Percentiles rank a stretch among this genome's conserved stretches.
Evolutionary conservation across 2,113 vertebrate species (phyloP).

Genomic region (Neogobius melanostomus): DNA sequence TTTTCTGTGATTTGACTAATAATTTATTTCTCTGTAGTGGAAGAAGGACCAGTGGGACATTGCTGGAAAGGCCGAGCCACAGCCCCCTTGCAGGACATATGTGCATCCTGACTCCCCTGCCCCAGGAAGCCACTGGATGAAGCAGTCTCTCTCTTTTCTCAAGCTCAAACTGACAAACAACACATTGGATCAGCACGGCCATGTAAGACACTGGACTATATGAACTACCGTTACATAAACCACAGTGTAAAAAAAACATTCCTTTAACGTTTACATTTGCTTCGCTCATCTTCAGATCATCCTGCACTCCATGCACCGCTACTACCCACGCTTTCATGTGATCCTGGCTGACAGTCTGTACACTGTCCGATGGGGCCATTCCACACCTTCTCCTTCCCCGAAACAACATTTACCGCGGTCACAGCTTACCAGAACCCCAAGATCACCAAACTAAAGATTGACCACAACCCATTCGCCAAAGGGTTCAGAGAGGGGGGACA

Average conservation of each 20-base stretch:
- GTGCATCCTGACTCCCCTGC: conserved; percentile 87
- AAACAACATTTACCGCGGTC: conserved; percentile 85
- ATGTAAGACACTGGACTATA: conserved; percentile 65
- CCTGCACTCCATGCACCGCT: conserved; percentile 84
- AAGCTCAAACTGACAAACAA: conserved; percentile 92
- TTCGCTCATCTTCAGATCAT: conserved; percentile 68
- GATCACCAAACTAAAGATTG: conserved; percentile 90
- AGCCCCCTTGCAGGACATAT: conserved; percentile 83
- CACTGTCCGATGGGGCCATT: conserved; percentile 81
- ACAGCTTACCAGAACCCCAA: conserved; percentile 89
- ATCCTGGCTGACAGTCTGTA: conserved; percentile 84
- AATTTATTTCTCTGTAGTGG: conserved; percentile 77
- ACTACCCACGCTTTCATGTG: conserved; percentile 83
- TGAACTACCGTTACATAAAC: too few relatives aligned
- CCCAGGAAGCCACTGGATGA: conserved; percentile 89
- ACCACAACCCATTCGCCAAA: conserved; percentile 89
- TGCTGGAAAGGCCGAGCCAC: conserved; percentile 85
- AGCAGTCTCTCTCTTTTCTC: conserved; percentile 83
- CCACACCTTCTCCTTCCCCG: conserved; percentile 85
- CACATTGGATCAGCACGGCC: conserved; percentile 86
- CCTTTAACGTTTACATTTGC: background rate
- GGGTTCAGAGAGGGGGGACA: conserved; percentile 83
- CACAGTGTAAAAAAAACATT: background rate
- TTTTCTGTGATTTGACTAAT: background rate
- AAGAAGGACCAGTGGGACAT: conserved; percentile 88